Base-by-base conservation (phyloP, 2,113 vertebrate species). In the Calypte anna region DNA sequence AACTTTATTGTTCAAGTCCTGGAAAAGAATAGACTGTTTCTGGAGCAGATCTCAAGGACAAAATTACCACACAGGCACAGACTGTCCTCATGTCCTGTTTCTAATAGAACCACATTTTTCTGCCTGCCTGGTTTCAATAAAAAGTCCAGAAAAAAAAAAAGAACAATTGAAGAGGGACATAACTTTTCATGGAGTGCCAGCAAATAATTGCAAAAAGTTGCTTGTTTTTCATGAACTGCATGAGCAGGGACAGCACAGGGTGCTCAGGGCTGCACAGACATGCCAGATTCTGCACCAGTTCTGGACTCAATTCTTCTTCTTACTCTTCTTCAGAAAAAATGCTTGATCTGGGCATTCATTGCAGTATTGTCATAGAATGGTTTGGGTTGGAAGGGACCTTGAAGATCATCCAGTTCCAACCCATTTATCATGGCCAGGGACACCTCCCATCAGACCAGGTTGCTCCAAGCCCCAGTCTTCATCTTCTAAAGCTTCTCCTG, bases 111-210 rank as follows among this genome's bases (percentile, higher is more conserved):
- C 3, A 2, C 74, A 59, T 70, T 91, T 86, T 89, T 91, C 43
- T 73, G 28, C 53, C 44, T 19, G 85, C 61, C 91, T 97, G 94
- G 82, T 95, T 96, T 94, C 75, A 96, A 96, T 95, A 92, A 78
- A 89, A 75, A 33, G 9, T 19, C n/a, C 63, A 66, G 73, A 91
- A 76, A 82, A 57, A 85, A 92, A 88, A 78, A 83, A n/a, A n/a
- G n/a, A n/a, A 40, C 40, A 40, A 81, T 10, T 70, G 92, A 57
- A 88, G 82, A 48, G 88, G 82, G 19, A 69, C 91, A 90, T 20
- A 72, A 80, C 55, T 93, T 96, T 96, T 94, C 82, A 94, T 90
- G 68, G 80, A 44, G 4, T 83, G 94, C 95, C 94, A 94, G 83
- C 61, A 81, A 83, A 53, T 81, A 88, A 80, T 40, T 96, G 76